Evolutionary conservation across 2,797 vertebrate species (phyloP).

Genomic region (Arrhamphus sclerolepis): DNA sequence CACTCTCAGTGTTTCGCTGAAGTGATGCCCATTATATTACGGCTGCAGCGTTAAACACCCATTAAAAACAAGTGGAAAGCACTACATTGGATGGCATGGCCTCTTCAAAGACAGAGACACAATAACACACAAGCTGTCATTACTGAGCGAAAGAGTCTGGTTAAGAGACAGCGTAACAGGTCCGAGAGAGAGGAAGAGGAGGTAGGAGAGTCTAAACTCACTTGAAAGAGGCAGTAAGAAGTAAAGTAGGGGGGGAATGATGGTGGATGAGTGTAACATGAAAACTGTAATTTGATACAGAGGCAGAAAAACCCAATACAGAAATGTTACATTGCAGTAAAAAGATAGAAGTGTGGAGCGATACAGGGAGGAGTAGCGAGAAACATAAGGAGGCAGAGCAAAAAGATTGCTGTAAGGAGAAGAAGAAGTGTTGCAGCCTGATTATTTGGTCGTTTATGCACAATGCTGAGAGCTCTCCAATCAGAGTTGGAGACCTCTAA

Average conservation of each 20-base stretch:
- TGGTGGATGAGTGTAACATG: conserved; percentile 57
- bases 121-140: conserved; percentile 76
- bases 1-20: conserved; percentile 63
- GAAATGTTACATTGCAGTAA: conserved; percentile 43
- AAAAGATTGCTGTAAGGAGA: conserved; percentile 46
- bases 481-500: conserved; percentile 71
- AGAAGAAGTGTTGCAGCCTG: conserved; percentile 56
- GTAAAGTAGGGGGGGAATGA: conserved; percentile 19
- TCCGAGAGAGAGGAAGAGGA: conserved; percentile 21
- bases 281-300: conserved; percentile 67
- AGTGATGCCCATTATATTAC: conserved; percentile 65
- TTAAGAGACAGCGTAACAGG: conserved; percentile 5
- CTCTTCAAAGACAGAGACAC: conserved; percentile 69
- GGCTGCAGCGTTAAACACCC: conserved; percentile 64
- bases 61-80: conserved; percentile 73
- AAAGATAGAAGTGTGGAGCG: conserved; percentile 28
- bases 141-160: conserved; percentile 44
- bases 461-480: conserved; percentile 75
- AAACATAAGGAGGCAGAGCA: conserved; percentile 41
- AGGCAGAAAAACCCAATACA: conserved; percentile 46
- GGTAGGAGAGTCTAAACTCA: conserved; percentile 49
- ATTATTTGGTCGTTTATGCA: conserved; percentile 80
- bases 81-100: conserved; percentile 66
- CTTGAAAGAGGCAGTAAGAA: conserved; percentile 51
- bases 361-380: conserved; percentile 38